Evolutionary conservation across 2,113 vertebrate genomes (phyloP).

Genomic region (Alaudala cheleensis): DNA sequence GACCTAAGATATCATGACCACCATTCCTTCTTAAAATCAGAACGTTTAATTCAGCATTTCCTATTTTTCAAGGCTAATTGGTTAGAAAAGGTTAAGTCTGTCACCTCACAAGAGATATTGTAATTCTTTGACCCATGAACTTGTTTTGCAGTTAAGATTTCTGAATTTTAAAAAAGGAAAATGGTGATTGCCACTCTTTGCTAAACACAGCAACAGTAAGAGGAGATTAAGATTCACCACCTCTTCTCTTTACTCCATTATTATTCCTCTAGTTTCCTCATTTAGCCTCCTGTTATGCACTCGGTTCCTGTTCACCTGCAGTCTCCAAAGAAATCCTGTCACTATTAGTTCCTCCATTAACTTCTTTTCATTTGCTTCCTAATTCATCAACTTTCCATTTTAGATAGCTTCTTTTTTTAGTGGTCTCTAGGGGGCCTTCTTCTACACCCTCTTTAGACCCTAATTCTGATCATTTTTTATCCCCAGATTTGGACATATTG

Average conservation of each 20-base stretch:
- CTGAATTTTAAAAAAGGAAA: neutral
- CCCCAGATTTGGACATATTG: neutral
- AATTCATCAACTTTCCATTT: neutral
- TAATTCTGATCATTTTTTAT: neutral
- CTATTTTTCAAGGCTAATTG: slow-evolving; percentile 8
- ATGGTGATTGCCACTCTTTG: neutral
- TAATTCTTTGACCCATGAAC: slow-evolving; percentile 12
- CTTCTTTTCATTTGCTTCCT: neutral
- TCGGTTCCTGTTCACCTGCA: neutral
- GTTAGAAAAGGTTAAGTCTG: slow-evolving; percentile 8
- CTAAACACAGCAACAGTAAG: neutral
- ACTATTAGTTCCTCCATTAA: slow-evolving; percentile 1
- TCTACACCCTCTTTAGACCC: neutral
- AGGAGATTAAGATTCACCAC: neutral
- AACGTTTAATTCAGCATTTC: neutral
- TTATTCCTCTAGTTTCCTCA: slow-evolving; percentile 10
- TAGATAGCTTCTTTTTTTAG: neutral
- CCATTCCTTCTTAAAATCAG: neutral
- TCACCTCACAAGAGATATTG: neutral
- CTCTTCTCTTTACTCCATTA: neutral
- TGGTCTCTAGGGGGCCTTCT: neutral
- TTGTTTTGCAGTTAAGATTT: slow-evolving; percentile 24
- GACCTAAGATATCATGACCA: neutral
- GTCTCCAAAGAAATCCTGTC: neutral
- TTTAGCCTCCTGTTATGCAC: neutral